Evolutionary conservation across 2,797 vertebrate species (phyloP).

Genomic region (Steatocranus sp.): DNA sequence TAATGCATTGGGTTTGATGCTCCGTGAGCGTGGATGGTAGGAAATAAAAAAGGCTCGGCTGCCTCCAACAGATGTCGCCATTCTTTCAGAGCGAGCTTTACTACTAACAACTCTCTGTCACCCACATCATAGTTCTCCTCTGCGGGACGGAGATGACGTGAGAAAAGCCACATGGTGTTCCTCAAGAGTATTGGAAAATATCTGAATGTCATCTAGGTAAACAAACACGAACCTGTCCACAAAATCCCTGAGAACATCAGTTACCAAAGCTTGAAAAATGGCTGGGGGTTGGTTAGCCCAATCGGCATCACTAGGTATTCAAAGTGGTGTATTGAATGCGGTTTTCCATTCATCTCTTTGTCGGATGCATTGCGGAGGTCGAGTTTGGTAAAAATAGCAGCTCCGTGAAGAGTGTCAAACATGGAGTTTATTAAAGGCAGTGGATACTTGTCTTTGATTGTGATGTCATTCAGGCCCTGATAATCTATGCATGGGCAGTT

Average conservation of each 20-base stretch:
- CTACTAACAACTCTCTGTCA: background rate
- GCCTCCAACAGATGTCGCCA: background rate
- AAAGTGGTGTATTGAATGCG: background rate
- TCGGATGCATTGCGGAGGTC: background rate
- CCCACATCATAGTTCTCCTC: background rate
- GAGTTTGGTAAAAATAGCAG: background rate
- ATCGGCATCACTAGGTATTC: background rate
- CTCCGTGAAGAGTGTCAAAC: background rate
- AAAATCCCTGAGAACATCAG: background rate
- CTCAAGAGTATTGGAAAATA: background rate
- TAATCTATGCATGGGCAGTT: background rate
- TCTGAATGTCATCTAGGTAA: background rate
- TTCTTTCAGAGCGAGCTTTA: background rate
- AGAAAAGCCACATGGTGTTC: background rate
- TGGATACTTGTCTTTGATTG: background rate
- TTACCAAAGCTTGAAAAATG: background rate
- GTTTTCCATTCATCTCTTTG: background rate
- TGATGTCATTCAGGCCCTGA: background rate
- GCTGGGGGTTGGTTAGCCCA: background rate
- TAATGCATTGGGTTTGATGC: background rate
- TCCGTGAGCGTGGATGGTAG: background rate
- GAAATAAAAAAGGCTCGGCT: background rate
- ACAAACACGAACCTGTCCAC: background rate
- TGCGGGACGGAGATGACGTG: background rate
- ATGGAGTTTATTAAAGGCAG: background rate